A percentile compares a stretch with the other conserved stretches of the same genome.
Evolutionary conservation across 1,140 invertebrate species (phyloP).

Genomic region (Cotesia chilonis): DNA sequence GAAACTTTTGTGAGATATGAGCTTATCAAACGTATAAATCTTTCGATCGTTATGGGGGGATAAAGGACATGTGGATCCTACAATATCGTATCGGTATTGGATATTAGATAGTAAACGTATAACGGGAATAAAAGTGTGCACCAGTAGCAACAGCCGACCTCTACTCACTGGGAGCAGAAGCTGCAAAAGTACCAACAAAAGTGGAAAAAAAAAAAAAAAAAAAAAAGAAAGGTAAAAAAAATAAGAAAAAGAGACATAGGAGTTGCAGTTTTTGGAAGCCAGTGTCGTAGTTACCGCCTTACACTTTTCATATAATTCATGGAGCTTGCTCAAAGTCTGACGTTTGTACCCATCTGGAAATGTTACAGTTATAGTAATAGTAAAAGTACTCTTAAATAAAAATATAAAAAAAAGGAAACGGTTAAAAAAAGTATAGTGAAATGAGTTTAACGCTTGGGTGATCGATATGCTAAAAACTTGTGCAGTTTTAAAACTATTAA

Average conservation of each 20-base stretch:
- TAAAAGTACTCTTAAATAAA: neutral
- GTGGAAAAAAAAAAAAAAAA: neutral
- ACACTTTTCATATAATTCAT: constrained; percentile 34
- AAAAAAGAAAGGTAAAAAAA: neutral
- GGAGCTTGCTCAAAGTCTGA: constrained; percentile 4
- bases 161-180: too few relatives aligned
- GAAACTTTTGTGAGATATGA: constrained; percentile 40
- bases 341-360: constrained; percentile 4
- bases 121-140: neutral
- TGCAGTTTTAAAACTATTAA: constrained; percentile 15
- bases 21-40: constrained; percentile 39
- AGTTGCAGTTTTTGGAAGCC: constrained; percentile 16
- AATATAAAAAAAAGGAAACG: neutral
- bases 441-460: neutral
- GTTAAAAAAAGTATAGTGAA: neutral
- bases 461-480: constrained; percentile 24
- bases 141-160: too few relatives aligned
- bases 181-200: too few relatives aligned
- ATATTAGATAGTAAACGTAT: neutral
- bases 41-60: constrained; percentile 35
- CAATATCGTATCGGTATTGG: constrained; percentile 25
- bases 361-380: neutral
- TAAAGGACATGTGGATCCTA: constrained; percentile 26
- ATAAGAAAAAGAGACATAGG: constrained; percentile 3
- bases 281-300: neutral